phyloP scores from a whole-genome alignment of 1,140 invertebrate genomes.

The Paracyclopina nana region DNA sequence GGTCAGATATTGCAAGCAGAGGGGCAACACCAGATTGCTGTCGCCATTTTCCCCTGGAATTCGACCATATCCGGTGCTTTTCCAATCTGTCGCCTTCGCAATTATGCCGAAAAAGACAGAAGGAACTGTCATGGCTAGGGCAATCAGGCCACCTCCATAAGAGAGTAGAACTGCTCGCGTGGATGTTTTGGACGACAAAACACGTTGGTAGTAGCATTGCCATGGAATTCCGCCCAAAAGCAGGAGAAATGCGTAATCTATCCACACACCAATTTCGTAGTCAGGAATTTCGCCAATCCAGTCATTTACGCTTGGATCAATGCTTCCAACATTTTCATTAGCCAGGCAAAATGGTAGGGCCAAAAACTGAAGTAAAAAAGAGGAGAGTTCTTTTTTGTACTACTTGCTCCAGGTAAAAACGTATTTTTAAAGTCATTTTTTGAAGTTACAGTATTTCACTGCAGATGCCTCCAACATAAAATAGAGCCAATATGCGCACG shows the following conservation, averaged over 20 bases:
- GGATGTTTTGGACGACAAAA: slow-evolving; percentile 83
- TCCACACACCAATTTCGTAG: slow-evolving; percentile 53
- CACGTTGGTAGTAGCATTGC: slow-evolving; percentile 50
- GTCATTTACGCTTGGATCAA: slow-evolving; percentile 42
- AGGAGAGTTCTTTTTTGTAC: background rate
- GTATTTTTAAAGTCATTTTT: background rate
- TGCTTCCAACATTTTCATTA: background rate
- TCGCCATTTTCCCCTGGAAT: slow-evolving; percentile 41
- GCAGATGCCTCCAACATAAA: too few species aligned
- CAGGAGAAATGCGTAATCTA: slow-evolving; percentile 74
- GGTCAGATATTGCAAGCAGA: background rate
- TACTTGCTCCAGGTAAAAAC: background rate
- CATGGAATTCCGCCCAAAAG: slow-evolving; percentile 96
- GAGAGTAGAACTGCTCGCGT: slow-evolving; percentile 75
- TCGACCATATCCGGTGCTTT: slow-evolving; percentile 55
- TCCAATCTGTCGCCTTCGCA: slow-evolving; percentile 34
- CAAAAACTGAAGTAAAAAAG: background rate
- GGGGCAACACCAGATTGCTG: slow-evolving; percentile 74
- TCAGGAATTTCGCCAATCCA: slow-evolving; percentile 66
- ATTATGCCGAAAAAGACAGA: slow-evolving; percentile 4
- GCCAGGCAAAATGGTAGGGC: slow-evolving; percentile 5
- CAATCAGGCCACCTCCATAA: slow-evolving; percentile 60
- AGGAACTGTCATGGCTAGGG: slow-evolving; percentile 8
- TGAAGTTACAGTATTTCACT: too few species aligned
- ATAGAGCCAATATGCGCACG: too few species aligned